Evolutionary conservation across 1,140 invertebrate genomes (phyloP).

Genomic region (Solenopsis invicta): DNA sequence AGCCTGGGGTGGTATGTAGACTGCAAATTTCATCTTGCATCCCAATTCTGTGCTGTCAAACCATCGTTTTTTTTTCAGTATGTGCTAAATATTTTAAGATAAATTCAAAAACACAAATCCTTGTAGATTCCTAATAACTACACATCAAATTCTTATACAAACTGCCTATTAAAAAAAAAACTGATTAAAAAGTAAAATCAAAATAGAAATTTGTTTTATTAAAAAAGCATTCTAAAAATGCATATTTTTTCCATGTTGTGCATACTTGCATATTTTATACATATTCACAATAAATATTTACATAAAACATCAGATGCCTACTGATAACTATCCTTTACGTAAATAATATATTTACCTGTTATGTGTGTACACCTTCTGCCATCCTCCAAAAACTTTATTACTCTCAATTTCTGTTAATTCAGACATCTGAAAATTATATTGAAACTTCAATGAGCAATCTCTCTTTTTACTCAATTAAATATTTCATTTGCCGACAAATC

Average conservation of each 20-base stretch:
- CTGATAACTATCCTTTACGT: neutral
- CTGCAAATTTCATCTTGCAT: slow-evolving; percentile 97
- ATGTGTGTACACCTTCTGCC: slow-evolving; percentile 95
- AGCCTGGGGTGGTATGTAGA: slow-evolving; percentile 94
- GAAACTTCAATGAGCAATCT: neutral
- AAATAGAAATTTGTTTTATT: no score
- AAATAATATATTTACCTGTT: slow-evolving; percentile 88
- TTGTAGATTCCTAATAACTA: slow-evolving; percentile 19
- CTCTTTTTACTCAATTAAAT: neutral
- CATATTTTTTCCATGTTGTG: no score
- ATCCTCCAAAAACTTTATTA: slow-evolving; percentile 93
- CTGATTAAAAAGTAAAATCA: no score
- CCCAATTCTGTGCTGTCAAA: slow-evolving; percentile 90
- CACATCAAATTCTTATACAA: no score
- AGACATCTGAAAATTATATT: slow-evolving; percentile 80
- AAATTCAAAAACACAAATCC: slow-evolving; percentile 35
- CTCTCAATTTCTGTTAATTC: slow-evolving; percentile 89
- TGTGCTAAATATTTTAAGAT: neutral
- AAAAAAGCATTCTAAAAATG: no score
- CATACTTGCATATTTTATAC: no score
- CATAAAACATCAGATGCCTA: no score
- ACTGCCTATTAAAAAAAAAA: no score
- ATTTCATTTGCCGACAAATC: neutral
- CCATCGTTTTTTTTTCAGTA: slow-evolving; percentile 36
- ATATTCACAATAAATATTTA: no score